Base-by-base conservation (phyloP, 92 coral and sea anemone genomes). In the Heliopora coerulea region DNA sequence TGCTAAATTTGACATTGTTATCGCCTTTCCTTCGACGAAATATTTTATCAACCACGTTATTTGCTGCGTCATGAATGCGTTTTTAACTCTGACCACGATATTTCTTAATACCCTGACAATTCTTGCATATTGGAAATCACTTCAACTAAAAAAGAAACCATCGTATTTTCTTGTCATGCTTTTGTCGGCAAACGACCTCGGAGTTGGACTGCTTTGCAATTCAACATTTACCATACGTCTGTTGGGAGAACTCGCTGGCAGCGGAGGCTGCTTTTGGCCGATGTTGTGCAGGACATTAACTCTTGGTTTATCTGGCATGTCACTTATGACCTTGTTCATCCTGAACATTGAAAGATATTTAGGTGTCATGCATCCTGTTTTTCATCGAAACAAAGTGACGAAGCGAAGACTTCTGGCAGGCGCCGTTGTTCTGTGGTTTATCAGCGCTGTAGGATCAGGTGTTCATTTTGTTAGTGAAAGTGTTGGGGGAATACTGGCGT, bases 151-250 rank as follows among this genome's bases (percentile, higher is more conserved):
- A 7, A 23, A 41, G 34, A 65, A 65, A 25, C 39, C 34, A 12
- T 65, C 72, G 35, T 65, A 65, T 44, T 65, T 65, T 65, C 72
- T 65, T 9, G 49, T 65, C 29, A 65, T 44, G 72, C 13, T 65
- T 30, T n/a, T 65, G 3, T 65, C 72, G 10, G 1, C 23, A 6
- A 65, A 33, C 31, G 72, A 65, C 31, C 20, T 65, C 10, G 18
- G 15, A 44, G 74, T 42, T 6, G 74, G 57, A n/a, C 12, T 67
- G 7, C 0, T 67, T 15, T 54, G 74, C 12, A 27, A 67, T 24
- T 1, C 58, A 8, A 27, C 23, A 21, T 30, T 23, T 3, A 34
- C 34, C 2, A 0, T 67, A 15, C 8, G 11, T 5, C 17, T 67
- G 26, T 34, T 42, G 14, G 3, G 49, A 5, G 21, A 14, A 0